Evolutionary conservation across 2,888 invertebrate species (phyloP), one percentile per base, ranked within the genome.

Genomic region (Herminia tarsipennalis): DNA sequence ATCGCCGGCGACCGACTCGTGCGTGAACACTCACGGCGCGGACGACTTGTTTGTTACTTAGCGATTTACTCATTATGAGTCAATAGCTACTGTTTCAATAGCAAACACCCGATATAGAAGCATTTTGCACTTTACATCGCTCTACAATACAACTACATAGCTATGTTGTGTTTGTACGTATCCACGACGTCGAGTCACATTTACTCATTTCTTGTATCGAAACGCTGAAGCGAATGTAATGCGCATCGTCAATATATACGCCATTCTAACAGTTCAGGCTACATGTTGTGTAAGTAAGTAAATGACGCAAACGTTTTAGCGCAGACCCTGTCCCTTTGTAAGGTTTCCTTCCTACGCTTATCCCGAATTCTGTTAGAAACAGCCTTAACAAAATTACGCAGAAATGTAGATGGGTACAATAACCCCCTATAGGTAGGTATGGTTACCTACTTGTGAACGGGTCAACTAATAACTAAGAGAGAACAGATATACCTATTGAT

Each of bases 41-140:
- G n/a, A n/a, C n/a, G 72, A 66, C 74, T 78, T 82, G 78, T 84
- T 83, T 79, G 72, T 64, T 70, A 74, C 69, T 74, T 73, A 73
- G 68, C 71, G 73, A 78, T 79, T 73, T 69, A 72, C 76, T 70
- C 69, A 71, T 75, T 70, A 73, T 78, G 76, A 82, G 72, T 77
- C 79, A 80, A 78, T 75, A 68, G 56, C 35, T 58, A 73, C 66
- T 64, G 64, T 66, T 66, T 69, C 72, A 72, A 72, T 66, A 66
- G 66, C 70, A 61, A 73, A 73, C 70, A 73, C 32, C 47, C 52
- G 57, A 60, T 56, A 56, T 53, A 65, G 48, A 59, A 66, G 55
- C 55, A 55, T 56, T 62, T 55, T 46, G 65, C 66, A 57, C 58
- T 50, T 49, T 42, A 50, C 52, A 43, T 18, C 43, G 40, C 29